A percentile compares a stretch with the other conserved stretches of the same genome.
phyloP scores from a whole-genome alignment of 2,888 invertebrate species.

The Amaurobius ferox region DNA sequence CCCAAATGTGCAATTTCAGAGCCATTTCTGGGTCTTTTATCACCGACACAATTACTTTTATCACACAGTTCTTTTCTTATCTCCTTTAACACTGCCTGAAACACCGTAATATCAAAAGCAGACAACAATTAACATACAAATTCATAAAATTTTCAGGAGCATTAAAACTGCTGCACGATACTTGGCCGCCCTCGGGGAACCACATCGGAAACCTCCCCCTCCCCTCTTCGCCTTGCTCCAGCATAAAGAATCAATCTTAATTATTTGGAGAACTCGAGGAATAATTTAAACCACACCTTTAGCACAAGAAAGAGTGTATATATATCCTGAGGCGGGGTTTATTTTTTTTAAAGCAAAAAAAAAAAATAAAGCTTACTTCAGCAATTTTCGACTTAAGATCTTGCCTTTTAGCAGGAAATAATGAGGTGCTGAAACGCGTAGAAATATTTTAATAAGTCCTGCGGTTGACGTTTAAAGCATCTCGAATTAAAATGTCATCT shows the following conservation, averaged over 20 bases:
- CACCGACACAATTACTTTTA: background rate
- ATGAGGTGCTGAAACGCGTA: background rate
- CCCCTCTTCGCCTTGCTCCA: too few relatives aligned
- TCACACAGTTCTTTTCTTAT: background rate
- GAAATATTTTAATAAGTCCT: background rate
- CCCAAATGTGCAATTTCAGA: too few relatives aligned
- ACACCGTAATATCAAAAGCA: too few relatives aligned
- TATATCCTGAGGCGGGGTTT: background rate
- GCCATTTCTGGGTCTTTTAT: background rate
- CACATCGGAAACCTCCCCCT: background rate
- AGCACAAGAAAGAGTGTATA: background rate
- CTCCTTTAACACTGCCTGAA: background rate
- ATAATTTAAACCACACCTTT: slow-evolving; percentile 13
- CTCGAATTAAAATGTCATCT: background rate
- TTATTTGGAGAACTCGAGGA: background rate
- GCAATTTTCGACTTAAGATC: background rate
- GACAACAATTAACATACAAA: background rate
- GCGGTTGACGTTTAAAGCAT: background rate
- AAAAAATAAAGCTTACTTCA: background rate
- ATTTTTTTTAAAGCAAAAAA: background rate
- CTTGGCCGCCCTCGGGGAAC: background rate
- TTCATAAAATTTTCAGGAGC: slow-evolving; percentile 1
- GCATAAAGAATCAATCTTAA: slow-evolving; percentile 11
- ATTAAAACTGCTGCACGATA: background rate
- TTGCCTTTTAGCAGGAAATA: background rate